Conservation (phyloP, 2,113 vertebrate species). For the Serinus canaria region DNA sequence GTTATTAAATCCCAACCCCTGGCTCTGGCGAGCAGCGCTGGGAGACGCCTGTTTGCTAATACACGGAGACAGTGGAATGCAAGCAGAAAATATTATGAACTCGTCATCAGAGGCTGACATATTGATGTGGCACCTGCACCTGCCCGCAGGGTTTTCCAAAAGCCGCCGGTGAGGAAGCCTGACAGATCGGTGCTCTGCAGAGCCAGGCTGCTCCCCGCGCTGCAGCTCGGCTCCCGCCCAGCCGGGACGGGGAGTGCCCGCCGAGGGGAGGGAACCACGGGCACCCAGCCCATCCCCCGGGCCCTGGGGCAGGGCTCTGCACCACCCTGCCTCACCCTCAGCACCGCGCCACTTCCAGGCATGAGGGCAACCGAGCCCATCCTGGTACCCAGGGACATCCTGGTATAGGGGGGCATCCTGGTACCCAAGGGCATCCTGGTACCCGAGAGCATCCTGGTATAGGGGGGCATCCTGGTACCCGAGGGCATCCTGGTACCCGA, state of each 20-base stretch:
- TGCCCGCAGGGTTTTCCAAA: slow-evolving; percentile 45
- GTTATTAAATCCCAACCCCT: slow-evolving; percentile 40
- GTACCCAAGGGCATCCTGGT: no score
- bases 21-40: neutral
- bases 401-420: accelerated
- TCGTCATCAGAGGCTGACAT: slow-evolving; percentile 59
- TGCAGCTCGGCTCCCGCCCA: neutral
- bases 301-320: neutral
- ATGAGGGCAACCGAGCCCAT: accelerated
- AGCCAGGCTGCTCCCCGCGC: neutral
- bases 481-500: accelerated
- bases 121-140: slow-evolving; percentile 71
- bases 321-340: accelerated
- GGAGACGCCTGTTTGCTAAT: slow-evolving; percentile 61
- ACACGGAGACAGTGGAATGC: slow-evolving; percentile 40
- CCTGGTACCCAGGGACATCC: neutral
- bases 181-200: neutral
- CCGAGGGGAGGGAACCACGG: neutral
- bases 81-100: slow-evolving; percentile 72
- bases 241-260: accelerated
- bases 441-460: accelerated
- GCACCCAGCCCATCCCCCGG: neutral
- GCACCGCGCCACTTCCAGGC: accelerated
- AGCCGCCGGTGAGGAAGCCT: neutral
- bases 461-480: neutral